Base-by-base conservation (phyloP, 2,113 vertebrate species). In the Fulmarus glacialis region DNA sequence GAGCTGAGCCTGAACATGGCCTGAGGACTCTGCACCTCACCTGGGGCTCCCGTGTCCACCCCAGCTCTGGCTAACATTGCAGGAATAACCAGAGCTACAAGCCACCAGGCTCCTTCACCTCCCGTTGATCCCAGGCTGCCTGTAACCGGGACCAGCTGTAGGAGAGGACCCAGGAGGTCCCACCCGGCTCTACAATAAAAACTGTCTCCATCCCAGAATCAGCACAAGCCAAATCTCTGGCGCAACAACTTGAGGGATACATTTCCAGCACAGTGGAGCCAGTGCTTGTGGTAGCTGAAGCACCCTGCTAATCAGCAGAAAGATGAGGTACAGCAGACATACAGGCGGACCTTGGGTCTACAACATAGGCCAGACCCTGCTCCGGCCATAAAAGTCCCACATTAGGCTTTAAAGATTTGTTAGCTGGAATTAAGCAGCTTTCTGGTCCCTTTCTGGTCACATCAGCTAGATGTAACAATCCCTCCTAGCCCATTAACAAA, bases 401-500 rank as follows among this genome's bases (percentile, higher is more conserved):
- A 14, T 32, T 18, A 89, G 55, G 59, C 78, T 95, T 90, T 88
- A 94, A 93, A 96, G 89, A 93, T 90, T 87, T 62, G 80, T 92
- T 82, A 97, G 87, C 82, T 90, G 63, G 48, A 95, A 92, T 89
- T 90, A 94, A 89, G 83, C 86, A 92, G 80, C 62, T 91, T 89
- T 84, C 68, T 70, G 60, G 55, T 90, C 70, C 81, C 62, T 68
- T 83, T 55, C 79, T 78, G 82, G 68, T 73, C 79, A 32, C 84
- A 83, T 73, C 56, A 94, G 82, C 55, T 83, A 50, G 52, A 91
- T 70, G 56, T 82, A 96, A 95, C 68, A 63, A 90, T 89, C 71
- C 94, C 87, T 96, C 79, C 56, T 77, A 95, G 93, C 90, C 87
- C 93, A 84, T 96, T 97, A 97, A 83, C 89, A 92, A 81, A 90